Base-by-base conservation (phyloP, 2,113 vertebrate genomes). In the Ochotona princeps region DNA sequence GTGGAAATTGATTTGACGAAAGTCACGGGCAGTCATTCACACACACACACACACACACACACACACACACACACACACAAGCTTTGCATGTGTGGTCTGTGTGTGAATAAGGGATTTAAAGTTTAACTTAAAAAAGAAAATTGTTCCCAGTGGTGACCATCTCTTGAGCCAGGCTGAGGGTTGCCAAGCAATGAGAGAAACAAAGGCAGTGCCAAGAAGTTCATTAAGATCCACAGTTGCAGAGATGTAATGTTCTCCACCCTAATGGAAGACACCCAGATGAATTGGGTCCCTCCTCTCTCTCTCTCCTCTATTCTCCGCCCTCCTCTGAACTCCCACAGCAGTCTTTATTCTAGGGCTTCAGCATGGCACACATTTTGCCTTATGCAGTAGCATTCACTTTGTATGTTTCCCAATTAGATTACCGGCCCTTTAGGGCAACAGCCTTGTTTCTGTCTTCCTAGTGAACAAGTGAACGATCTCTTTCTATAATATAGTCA, bases 141-240 rank as follows among this genome's bases (percentile, higher is more conserved):
- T 44, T 75, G 81, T 76, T 94, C 95, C 95, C 95, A 92, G 84
- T 2, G 92, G 92, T 93, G 81, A 90, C 69, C 76, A 67, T 94
- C 94, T 96, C 81, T 70, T 5, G 83, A 92, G 95, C 86, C 84
- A 89, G 75, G 86, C 20, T 21, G 51, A 91, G 72, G 13, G 91
- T 97, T 96, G 88, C 96, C 21, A 90, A 82, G 97, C 92, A 92
- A 95, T 93, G 3, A 79, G 80, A 83, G 73, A 92, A 97, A 96
- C 97, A 97, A 84, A 93, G 95, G n/a, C 73, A 70, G 78, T 94
- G 94, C 75, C 86, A 72, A 91, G 87, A 96, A 93, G 94, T 93
- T 95, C 94, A 96, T 95, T 95, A 95, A 93, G 83, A 83, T 21
- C 12, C 51, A 85, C 73, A 93, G 92, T 80, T 89, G 66, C 35